A percentile compares a stretch with the other conserved stretches of the same genome.
Conservation (phyloP, 2,888 invertebrate species). For the Zygogramma bicolorata region DNA sequence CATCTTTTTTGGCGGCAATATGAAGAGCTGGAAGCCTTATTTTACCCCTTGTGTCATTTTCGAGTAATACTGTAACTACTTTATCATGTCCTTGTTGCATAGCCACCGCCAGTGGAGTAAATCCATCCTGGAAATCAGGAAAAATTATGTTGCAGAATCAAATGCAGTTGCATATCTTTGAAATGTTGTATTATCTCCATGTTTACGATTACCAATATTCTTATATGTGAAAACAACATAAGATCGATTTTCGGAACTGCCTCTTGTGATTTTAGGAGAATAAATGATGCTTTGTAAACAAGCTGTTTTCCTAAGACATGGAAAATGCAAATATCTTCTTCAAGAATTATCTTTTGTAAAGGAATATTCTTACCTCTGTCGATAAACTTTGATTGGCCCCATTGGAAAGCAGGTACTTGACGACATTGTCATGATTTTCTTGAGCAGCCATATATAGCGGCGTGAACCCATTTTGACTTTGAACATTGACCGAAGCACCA, state of each 20-base stretch:
- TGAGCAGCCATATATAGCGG: conserved; percentile 99
- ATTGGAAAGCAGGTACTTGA: conserved; percentile 91
- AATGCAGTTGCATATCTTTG: no score
- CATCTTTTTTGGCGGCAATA: conserved; percentile 99
- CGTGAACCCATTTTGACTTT: conserved; percentile 99
- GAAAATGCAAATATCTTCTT: no score
- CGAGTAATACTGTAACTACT: conserved; percentile 96
- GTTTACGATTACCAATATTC: no score
- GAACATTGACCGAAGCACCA: conserved; percentile 97
- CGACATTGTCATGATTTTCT: conserved; percentile 97
- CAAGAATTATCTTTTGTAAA: no score
- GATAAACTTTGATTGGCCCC: conserved; percentile 98
- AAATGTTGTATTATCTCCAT: no score
- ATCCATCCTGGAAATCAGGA: conserved; percentile 83
- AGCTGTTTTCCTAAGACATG: no score
- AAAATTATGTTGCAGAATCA: no score
- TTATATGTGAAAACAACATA: no score
- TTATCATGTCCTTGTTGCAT: conserved; percentile 99
- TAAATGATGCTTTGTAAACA: no score
- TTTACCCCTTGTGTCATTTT: conserved; percentile 97
- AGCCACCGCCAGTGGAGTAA: conserved; percentile 98
- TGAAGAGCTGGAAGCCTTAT: conserved; percentile 97
- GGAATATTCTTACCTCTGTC: conserved; percentile 93
- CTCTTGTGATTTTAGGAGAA: no score
- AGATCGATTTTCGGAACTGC: no score